Base-by-base conservation (phyloP, 2,113 vertebrate genomes). In the Centropus bengalensis region DNA sequence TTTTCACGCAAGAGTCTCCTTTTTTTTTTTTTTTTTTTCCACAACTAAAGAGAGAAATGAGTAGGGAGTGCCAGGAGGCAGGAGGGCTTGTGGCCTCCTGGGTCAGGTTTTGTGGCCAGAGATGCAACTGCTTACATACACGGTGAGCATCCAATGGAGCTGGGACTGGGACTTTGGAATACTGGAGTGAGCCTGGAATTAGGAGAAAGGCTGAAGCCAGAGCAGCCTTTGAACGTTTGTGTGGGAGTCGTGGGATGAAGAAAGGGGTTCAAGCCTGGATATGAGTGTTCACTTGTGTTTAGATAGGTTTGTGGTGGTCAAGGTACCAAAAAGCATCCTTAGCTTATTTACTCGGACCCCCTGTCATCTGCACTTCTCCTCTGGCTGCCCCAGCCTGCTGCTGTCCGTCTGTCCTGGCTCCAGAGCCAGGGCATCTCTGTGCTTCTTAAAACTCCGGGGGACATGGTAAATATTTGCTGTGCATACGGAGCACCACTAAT, bases 111-210 rank as follows among this genome's bases (percentile, higher is more conserved):
- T 19, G 6, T 58, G 12, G 14, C 20, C 45, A 26, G 18, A 60
- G 52, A 38, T 45, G 8, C 1, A 33, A 45, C 33, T 40, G 45
- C 20, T 62, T 44, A 4, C 2, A 0, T 82, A 38, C 1, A 0
- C 28, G 38, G 36, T 6, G 22, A 89, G 26, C 36, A 40, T 66
- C 64, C 23, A 4, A 22, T 14, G 22, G 54, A 73, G 32, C 40
- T 30, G 58, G 12, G n/a, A 28, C 49, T 28, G 74, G 0, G 2
- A 14, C 52, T 74, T 58, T 22, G 23, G 59, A 33, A 15, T 27
- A 12, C 55, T 62, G 32, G 5, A 33, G 9, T 45, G 2, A 3
- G 23, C 3, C 16, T 74, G 64, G 55, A 36, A 22, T 51, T 14
- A 12, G 28, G 59, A 84, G 49, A 44, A 74, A 33, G 24, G 36